These are phyloP conservation scores for Eulemur coronatus DNA, from an alignment of 2,797 vertebrate species.

Conservation along the genomic window DNA sequence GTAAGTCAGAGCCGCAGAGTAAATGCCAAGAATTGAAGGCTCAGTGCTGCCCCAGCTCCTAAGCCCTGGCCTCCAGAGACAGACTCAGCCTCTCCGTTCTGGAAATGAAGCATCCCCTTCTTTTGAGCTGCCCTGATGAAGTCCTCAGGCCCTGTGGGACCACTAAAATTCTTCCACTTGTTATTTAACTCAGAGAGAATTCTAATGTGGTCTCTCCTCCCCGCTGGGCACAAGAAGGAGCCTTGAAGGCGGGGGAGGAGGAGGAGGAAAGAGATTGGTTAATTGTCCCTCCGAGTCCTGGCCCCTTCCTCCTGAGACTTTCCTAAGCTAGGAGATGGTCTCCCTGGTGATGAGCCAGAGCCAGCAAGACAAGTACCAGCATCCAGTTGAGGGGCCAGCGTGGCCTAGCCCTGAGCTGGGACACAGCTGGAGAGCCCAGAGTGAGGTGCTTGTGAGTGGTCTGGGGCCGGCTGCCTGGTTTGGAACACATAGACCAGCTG, in stretches of 20 bases:
- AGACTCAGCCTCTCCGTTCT: background rate
- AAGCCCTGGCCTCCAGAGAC: slow-evolving; percentile 42
- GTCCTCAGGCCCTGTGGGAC: background rate
- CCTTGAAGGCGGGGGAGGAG: background rate
- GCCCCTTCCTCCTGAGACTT: background rate
- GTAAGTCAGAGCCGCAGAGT: slow-evolving; percentile 52
- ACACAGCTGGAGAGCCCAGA: background rate
- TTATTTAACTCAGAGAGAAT: slow-evolving; percentile 48
- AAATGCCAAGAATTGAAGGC: slow-evolving; percentile 62
- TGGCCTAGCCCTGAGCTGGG: background rate
- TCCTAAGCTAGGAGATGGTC: background rate
- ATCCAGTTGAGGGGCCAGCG: background rate
- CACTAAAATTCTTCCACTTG: slow-evolving; percentile 1
- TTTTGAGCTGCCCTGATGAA: background rate
- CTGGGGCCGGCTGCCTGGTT: background rate
- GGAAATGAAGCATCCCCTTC: slow-evolving; percentile 21
- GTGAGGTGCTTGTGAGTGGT: too few relatives aligned
- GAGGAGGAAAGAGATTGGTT: background rate
- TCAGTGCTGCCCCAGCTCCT: slow-evolving; percentile 5
- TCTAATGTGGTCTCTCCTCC: background rate
- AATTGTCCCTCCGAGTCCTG: background rate
- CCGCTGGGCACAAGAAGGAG: background rate
- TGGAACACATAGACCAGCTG: background rate
- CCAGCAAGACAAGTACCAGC: background rate
- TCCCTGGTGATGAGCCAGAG: background rate